Base-by-base conservation (phyloP, 2,888 invertebrate genomes). In the Lysandra bellargus region DNA sequence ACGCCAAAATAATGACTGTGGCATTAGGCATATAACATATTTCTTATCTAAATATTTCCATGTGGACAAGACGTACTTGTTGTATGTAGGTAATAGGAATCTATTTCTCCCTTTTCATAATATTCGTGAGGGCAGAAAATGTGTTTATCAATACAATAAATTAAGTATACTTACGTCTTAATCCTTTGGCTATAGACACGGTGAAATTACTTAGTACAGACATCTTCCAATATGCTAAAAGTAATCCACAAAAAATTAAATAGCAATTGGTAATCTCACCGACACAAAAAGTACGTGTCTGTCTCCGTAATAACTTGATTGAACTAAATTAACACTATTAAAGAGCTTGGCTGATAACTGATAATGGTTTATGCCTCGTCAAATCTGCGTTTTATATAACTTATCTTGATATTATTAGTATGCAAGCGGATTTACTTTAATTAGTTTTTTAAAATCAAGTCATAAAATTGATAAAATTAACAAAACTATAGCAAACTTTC, bases 191-290 rank as follows among this genome's bases (percentile, higher is more conserved):
- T 77, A 94, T 87, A 5, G 90, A 89, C 81, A 93, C 93, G 44
- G 90, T 90, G 81, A 94, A 93, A 81, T 93, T 94, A 83, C 93
- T 94, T 57, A 94, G 82, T 84, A 92, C 89, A 81, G 93, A 93
- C 93, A 93, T 94, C 81, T 74, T 82, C 82, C 79, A 82, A 80
- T 82, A 77, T 82, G 82, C 69, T 72, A 80, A 74, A 75, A 77
- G 81, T 81, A 81, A 14, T 82, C 79, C 81, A 83, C 80, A 80
- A 78, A 79, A 82, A 80, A 79, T 80, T 78, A 78, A 79, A 79
- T 9, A 61, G 72, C 14, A 78, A 79, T 77, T 79, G 79, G 17
- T 76, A 77, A 78, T 77, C 80, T 81, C 83, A 81, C 80, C 78
- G 49, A 49, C 74, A 74, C 79, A n/a, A 75, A 79, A 33, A 57